Evolutionary conservation across 92 coral and sea anemone species (phyloP).

Genomic region (Actinostola sp.): DNA sequence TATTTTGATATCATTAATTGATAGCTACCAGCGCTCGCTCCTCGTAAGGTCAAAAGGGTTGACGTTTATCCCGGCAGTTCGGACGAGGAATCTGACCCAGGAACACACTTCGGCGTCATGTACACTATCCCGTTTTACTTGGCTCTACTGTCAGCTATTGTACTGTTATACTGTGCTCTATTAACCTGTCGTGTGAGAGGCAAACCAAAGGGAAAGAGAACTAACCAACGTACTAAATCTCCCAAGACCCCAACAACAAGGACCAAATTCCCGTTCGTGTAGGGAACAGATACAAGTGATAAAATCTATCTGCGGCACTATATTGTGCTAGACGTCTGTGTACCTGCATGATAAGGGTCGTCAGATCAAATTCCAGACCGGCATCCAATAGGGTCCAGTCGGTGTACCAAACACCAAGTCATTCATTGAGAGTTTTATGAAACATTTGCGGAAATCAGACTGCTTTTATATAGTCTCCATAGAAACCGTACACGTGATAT

Average conservation of each 20-base stretch:
- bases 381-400: no score
- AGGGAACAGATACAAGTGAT: not conserved
- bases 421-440: no score
- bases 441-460: no score
- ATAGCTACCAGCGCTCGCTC: constrained; percentile 90
- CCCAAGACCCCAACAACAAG: constrained; percentile 46
- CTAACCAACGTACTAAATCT: constrained; percentile 28
- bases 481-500: no score
- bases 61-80: constrained; percentile 81
- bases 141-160: constrained; percentile 75
- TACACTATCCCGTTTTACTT: constrained; percentile 92
- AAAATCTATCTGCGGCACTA: no score
- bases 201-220: constrained; percentile 62
- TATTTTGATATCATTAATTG: not conserved
- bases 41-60: constrained; percentile 81
- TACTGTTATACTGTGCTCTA: constrained; percentile 83
- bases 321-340: not conserved
- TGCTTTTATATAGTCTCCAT: no score
- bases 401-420: no score
- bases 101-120: constrained; percentile 72
- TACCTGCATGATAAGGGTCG: not conserved
- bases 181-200: constrained; percentile 81
- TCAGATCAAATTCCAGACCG: no score
- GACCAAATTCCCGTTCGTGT: constrained; percentile 60
- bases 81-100: constrained; percentile 86